Conservation (phyloP, 2,113 vertebrate genomes). For the Oreochromis niloticus region DNA sequence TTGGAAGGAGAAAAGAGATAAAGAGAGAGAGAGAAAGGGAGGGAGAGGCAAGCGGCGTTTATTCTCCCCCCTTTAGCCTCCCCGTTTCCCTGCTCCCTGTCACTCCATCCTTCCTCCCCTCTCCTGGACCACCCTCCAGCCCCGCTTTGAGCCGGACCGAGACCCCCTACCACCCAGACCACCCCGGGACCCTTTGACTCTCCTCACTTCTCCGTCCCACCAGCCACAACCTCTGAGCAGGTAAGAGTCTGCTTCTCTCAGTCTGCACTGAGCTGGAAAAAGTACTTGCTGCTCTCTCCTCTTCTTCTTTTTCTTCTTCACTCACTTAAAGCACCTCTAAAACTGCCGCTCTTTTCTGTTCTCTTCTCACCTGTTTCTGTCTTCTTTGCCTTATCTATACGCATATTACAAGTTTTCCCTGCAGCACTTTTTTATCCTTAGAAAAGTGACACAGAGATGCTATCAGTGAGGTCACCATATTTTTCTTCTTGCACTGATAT, state of each 20-base stretch:
- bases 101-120: conserved; percentile 73
- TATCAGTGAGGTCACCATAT: conserved; percentile 59
- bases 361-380: not conserved
- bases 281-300: conserved; percentile 17
- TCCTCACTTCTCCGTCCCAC: conserved; percentile 75
- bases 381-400: not conserved
- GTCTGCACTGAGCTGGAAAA: not conserved
- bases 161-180: conserved; percentile 54
- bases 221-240: conserved; percentile 45
- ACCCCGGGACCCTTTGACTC: conserved; percentile 76
- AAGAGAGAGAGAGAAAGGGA: conserved; percentile 63
- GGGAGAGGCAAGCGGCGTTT: conserved; percentile 62
- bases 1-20: conserved; percentile 42
- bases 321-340: not conserved
- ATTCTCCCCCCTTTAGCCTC: conserved; percentile 75
- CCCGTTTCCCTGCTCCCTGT: conserved; percentile 76
- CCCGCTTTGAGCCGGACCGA: conserved; percentile 38
- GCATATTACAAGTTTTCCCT: conserved; percentile 56
- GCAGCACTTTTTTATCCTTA: conserved; percentile 21
- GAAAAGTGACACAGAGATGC: conserved; percentile 49
- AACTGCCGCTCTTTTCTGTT: not conserved
- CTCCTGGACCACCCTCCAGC: conserved; percentile 61
- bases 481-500: conserved; percentile 41
- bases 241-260: conserved; percentile 58
- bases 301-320: not conserved